Conservation (phyloP, 2,888 invertebrate species). For the Drosophila acutilabella region DNA sequence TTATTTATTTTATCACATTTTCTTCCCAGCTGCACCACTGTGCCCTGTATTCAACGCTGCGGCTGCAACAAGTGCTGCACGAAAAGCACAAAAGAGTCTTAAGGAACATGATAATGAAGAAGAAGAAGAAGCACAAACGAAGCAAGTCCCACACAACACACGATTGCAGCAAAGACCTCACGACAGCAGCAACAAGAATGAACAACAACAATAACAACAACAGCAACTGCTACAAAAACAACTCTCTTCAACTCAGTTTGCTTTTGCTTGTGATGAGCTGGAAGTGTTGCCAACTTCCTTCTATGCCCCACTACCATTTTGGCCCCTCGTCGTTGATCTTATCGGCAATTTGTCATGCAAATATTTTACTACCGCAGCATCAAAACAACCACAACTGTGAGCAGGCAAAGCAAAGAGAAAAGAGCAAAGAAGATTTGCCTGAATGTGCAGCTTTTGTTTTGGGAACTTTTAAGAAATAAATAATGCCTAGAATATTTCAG, state of each 20-base stretch:
- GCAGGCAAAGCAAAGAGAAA: neutral
- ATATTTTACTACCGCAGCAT: constrained; percentile 69
- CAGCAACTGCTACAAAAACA: constrained; percentile 15
- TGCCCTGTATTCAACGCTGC: constrained; percentile 46
- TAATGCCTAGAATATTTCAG: too few species aligned
- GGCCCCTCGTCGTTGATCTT: constrained; percentile 66
- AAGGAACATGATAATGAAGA: constrained; percentile 14
- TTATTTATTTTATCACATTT: too few species aligned
- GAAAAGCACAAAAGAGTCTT: constrained; percentile 32
- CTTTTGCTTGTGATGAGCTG: constrained; percentile 14
- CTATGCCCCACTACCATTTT: constrained; percentile 11
- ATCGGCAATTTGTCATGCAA: constrained; percentile 82
- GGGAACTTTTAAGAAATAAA: too few species aligned
- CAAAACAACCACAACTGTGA: constrained; percentile 15
- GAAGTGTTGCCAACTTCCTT: constrained; percentile 23
- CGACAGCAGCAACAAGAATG: constrained; percentile 32
- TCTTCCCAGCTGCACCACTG: constrained; percentile 26
- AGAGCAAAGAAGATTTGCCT: neutral
- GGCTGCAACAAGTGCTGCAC: constrained; percentile 54
- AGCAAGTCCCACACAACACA: constrained; percentile 61
- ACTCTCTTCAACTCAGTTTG: constrained; percentile 34
- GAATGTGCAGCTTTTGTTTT: neutral
- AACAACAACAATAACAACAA: constrained; percentile 6
- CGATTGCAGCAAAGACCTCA: constrained; percentile 49
- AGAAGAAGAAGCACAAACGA: constrained; percentile 28